Percentiles rank a stretch among this genome's conserved stretches.
Conservation (phyloP, 2,797 vertebrate species). For the Tinamus major region DNA sequence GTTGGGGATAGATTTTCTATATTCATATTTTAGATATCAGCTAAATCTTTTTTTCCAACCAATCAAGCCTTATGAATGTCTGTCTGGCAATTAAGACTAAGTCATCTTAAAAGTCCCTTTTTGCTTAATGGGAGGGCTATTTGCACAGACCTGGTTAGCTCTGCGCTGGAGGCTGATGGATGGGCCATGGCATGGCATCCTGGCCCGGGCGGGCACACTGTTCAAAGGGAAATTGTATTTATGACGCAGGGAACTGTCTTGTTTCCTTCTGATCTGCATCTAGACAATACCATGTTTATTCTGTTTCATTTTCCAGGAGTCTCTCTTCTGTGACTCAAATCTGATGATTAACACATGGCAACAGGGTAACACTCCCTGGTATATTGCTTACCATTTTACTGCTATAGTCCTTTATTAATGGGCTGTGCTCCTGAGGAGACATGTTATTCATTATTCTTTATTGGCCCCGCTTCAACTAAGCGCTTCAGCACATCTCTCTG, state of each 20-base stretch:
- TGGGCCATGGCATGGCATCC: not conserved
- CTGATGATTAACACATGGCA: not conserved
- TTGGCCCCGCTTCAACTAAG: slow-evolving; percentile 5
- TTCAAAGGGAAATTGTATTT: not conserved
- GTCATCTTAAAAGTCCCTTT: not conserved
- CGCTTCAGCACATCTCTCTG: not conserved
- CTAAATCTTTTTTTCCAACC: not conserved
- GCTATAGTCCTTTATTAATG: not conserved
- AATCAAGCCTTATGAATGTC: not conserved
- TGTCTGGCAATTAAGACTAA: not conserved
- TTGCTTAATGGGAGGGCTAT: not conserved
- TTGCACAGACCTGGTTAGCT: not conserved
- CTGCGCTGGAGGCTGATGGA: not conserved
- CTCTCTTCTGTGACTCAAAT: not conserved
- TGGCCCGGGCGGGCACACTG: not conserved
- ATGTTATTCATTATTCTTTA: not conserved
- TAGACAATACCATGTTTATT: not conserved
- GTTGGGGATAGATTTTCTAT: not conserved
- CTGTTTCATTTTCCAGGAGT: not conserved
- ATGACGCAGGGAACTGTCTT: not conserved
- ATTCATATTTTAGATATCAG: not conserved
- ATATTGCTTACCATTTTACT: not conserved
- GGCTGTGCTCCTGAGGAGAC: not conserved
- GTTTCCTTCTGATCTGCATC: not conserved
- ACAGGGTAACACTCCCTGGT: not conserved